Conservation (phyloP, 2,888 invertebrate genomes). For the Noctuana brunneofusca region DNA sequence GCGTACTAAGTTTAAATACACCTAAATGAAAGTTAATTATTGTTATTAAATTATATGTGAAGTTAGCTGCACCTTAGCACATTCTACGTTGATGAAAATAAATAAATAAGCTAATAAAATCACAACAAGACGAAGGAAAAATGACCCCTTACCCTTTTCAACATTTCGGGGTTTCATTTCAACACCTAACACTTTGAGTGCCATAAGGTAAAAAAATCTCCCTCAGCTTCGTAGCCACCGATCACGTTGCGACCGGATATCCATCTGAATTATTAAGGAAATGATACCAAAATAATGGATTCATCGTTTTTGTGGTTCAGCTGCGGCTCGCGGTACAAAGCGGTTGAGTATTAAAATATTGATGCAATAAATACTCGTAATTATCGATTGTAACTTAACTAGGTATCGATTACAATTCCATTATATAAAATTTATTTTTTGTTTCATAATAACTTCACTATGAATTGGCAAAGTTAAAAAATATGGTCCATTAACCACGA, state of each 20-base stretch:
- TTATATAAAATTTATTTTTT: conserved; percentile 9
- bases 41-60: too few relatives aligned
- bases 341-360: not conserved
- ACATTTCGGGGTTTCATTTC: too few relatives aligned
- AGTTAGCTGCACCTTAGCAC: too few relatives aligned
- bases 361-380: not conserved
- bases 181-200: conserved; percentile 2
- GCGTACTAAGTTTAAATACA: too few relatives aligned
- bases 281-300: conserved; percentile 17
- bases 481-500: conserved; percentile 18
- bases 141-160: too few relatives aligned
- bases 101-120: too few relatives aligned
- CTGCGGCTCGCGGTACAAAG: not conserved
- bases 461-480: conserved; percentile 1
- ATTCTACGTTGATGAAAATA: too few relatives aligned
- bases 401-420: conserved; percentile 11
- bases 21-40: too few relatives aligned
- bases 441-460: conserved; percentile 2
- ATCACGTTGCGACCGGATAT: conserved; percentile 39
- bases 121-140: too few relatives aligned
- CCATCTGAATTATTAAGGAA: conserved; percentile 27
- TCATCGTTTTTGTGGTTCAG: conserved; percentile 17
- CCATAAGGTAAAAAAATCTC: conserved; percentile 45
- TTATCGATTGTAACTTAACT: too few relatives aligned
- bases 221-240: conserved; percentile 58